These are phyloP conservation scores for Pammene fasciana DNA, from an alignment of 2,888 invertebrate species.

Conservation along the genomic window DNA sequence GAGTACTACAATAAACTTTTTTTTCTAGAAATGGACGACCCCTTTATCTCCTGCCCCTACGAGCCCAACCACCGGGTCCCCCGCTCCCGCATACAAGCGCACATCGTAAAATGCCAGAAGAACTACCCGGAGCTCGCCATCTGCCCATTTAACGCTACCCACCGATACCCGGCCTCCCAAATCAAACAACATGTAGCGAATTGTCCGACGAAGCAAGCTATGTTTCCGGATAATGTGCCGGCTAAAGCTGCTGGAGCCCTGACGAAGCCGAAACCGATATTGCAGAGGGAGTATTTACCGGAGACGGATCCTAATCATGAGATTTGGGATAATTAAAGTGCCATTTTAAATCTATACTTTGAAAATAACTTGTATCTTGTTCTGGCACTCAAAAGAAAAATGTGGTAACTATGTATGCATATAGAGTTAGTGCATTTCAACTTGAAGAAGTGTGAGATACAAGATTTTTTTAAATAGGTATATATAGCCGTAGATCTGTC, in stretches of 20 bases:
- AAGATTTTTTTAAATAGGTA: too few species aligned
- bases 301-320: constrained; percentile 61
- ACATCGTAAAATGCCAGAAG: constrained; percentile 81
- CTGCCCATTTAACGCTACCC: constrained; percentile 83
- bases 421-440: too few species aligned
- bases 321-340: constrained; percentile 58
- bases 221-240: constrained; percentile 47
- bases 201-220: constrained; percentile 49
- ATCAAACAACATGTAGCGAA: constrained; percentile 52
- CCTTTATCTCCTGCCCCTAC: constrained; percentile 81
- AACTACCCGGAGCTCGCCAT: constrained; percentile 66
- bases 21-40: constrained; percentile 56
- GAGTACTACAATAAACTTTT: background rate
- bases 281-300: constrained; percentile 53
- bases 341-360: background rate
- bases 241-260: constrained; percentile 43
- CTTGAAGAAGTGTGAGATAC: too few species aligned
- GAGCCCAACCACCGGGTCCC: constrained; percentile 76
- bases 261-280: constrained; percentile 48
- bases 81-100: constrained; percentile 77
- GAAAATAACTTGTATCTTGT: too few species aligned
- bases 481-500: too few species aligned
- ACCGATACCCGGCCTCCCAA: constrained; percentile 71
- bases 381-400: too few species aligned
- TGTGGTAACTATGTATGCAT: too few species aligned